Conservation (phyloP, 2,113 vertebrate genomes). For the Poecile atricapillus region DNA sequence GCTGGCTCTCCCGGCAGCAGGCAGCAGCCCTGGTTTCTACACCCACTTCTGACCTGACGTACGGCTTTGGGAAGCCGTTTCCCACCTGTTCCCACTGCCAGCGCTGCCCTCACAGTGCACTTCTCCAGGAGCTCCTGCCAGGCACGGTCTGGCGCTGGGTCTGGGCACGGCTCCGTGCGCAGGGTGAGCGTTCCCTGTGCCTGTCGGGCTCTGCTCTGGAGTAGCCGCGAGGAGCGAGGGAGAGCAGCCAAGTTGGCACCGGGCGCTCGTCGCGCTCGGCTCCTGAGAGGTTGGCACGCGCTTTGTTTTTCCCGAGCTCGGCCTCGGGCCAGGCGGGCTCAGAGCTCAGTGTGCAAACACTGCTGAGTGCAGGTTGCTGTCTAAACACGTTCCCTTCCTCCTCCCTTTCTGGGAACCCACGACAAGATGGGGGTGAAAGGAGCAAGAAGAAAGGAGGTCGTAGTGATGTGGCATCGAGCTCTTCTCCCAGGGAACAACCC, state of each 20-base stretch:
- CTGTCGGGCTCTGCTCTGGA: background rate
- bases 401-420: background rate
- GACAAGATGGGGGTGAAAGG: background rate
- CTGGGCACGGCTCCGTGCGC: fast-evolving
- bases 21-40: background rate
- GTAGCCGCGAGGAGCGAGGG: fast-evolving
- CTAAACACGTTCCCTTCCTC: background rate
- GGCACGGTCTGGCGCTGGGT: fast-evolving
- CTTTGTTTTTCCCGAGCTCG: background rate
- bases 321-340: background rate
- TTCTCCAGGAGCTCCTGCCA: background rate
- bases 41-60: background rate
- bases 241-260: background rate
- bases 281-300: background rate
- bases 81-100: fast-evolving
- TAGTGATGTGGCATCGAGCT: fast-evolving
- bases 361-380: background rate
- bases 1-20: background rate
- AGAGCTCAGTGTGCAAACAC: background rate
- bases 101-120: fast-evolving
- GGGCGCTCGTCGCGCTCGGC: background rate
- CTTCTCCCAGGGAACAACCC: background rate
- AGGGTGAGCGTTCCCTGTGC: fast-evolving
- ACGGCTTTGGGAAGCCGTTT: fast-evolving
- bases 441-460: fast-evolving